Conservation (phyloP, 2,113 vertebrate genomes). For the Ammodytes marinus region DNA sequence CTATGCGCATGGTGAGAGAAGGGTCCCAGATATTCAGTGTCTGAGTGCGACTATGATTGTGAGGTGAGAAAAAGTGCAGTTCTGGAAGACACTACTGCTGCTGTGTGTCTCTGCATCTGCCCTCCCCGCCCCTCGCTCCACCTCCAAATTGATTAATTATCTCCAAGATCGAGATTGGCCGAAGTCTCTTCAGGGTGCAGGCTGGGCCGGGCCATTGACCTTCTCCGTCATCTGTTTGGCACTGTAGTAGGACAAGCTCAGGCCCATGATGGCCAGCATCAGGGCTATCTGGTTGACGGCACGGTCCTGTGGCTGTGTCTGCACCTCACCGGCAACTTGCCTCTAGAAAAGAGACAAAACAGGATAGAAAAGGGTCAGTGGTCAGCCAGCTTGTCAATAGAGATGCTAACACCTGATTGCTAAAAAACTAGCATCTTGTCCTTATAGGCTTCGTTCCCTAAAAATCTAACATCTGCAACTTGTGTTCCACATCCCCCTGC, state of each 20-base stretch:
- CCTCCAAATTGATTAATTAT: conserved; percentile 28
- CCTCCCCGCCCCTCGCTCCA: neutral
- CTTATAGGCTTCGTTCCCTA: neutral
- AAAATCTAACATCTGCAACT: conserved; percentile 5
- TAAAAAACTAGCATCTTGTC: neutral
- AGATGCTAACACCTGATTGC: neutral
- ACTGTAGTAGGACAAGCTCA: conserved; percentile 94
- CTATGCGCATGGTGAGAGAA: conserved; percentile 26
- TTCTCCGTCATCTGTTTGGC: conserved; percentile 90
- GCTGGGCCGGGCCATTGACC: conserved; percentile 60
- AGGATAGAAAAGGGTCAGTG: conserved; percentile 20
- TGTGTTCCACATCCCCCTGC: neutral
- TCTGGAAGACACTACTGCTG: conserved; percentile 2
- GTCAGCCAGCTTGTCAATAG: conserved; percentile 18
- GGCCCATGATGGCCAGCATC: conserved; percentile 92
- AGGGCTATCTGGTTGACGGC: conserved; percentile 90
- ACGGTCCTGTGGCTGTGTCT: conserved; percentile 86
- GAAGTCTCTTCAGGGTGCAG: conserved; percentile 71
- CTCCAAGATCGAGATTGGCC: neutral
- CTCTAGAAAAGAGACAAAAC: conserved; percentile 81
- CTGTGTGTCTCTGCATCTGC: neutral
- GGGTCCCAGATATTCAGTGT: conserved; percentile 55
- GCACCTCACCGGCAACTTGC: conserved; percentile 90
- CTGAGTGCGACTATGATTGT: conserved; percentile 38
- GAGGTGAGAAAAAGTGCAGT: conserved; percentile 49